Evolutionary conservation across 2,113 vertebrate genomes (phyloP).

Genomic region (Nesogale talazaci): DNA sequence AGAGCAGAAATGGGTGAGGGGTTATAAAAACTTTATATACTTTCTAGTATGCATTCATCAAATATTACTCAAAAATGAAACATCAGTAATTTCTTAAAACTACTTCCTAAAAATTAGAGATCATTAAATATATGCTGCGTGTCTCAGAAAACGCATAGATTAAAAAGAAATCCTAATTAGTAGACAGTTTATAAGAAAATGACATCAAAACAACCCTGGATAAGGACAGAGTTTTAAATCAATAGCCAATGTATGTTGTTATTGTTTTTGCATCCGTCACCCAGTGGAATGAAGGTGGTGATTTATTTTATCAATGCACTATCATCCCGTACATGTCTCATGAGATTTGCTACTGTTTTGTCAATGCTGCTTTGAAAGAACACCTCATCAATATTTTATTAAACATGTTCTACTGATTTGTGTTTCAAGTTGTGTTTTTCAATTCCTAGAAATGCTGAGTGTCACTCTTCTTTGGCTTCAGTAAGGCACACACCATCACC

Average conservation of each 20-base stretch:
- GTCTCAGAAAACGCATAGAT: not conserved
- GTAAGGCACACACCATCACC: constrained; percentile 22
- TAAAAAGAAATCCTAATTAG: not conserved
- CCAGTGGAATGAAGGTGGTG: not conserved
- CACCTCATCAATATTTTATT: constrained; percentile 61
- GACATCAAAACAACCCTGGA: not conserved
- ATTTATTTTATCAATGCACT: constrained; percentile 12
- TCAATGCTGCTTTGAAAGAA: constrained; percentile 31
- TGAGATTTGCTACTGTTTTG: constrained; percentile 59
- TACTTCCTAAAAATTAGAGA: not conserved
- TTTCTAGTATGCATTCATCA: not conserved
- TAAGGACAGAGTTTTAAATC: not conserved
- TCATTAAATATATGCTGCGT: constrained; percentile 8
- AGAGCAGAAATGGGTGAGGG: not conserved
- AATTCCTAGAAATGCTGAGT: constrained; percentile 60
- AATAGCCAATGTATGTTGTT: constrained; percentile 10
- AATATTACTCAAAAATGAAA: not conserved
- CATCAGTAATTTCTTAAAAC: not conserved
- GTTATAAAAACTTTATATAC: not conserved
- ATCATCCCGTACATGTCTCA: constrained; percentile 17
- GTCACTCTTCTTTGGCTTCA: constrained; percentile 47
- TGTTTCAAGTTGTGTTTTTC: constrained; percentile 44
- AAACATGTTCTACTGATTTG: constrained; percentile 65
- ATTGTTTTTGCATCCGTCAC: not conserved
- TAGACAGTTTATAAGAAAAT: constrained; percentile 51